These are phyloP conservation scores for Gymnocephalus cernua DNA, from an alignment of 2,113 vertebrate species.

Conservation along the genomic window DNA sequence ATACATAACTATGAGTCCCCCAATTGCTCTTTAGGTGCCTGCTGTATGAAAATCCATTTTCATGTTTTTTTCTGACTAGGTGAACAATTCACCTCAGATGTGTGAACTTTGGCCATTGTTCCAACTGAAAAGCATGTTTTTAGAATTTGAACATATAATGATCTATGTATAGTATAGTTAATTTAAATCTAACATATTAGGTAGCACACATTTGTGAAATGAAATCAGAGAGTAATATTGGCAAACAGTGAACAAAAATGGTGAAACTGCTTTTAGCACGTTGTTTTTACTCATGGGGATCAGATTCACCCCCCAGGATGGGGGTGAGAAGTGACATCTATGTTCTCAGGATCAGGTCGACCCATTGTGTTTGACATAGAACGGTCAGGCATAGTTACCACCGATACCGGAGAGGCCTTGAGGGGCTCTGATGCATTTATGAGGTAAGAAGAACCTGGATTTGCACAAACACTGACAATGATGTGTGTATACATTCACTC, in stretches of 20 bases:
- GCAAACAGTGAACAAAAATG: neutral
- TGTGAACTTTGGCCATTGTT: neutral
- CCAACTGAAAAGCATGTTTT: neutral
- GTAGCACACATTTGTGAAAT: neutral
- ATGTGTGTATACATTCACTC: neutral
- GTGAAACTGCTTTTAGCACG: neutral
- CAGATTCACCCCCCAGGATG: constrained; percentile 26
- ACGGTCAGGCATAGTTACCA: constrained; percentile 62
- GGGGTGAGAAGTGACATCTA: constrained; percentile 15
- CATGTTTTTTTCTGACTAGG: neutral
- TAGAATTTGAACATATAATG: too few relatives aligned
- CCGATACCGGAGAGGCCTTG: constrained; percentile 14
- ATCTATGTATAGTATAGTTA: neutral
- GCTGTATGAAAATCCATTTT: neutral
- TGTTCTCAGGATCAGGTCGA: constrained; percentile 37
- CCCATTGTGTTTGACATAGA: constrained; percentile 64
- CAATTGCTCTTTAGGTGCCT: neutral
- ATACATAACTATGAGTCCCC: neutral
- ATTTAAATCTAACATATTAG: neutral
- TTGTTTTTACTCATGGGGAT: constrained; percentile 23
- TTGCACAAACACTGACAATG: constrained; percentile 8
- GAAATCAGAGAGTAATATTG: neutral
- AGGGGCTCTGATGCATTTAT: constrained; percentile 40
- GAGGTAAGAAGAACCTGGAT: constrained; percentile 14
- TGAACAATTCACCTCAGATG: neutral